Conservation (phyloP, 2,797 vertebrate genomes). For the Bradypodion pumilum region DNA sequence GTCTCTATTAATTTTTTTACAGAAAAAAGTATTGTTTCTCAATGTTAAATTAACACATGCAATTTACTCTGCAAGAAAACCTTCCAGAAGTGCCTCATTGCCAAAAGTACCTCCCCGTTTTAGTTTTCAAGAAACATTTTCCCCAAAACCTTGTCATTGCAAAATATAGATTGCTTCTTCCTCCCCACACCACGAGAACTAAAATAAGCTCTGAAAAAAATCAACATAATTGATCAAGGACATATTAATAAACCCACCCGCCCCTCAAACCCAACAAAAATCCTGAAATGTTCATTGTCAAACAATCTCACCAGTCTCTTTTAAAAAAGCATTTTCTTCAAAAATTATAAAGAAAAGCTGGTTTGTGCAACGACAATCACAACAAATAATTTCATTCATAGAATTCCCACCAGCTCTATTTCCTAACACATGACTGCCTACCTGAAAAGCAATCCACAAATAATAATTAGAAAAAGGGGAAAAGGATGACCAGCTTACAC, state of each 20-base stretch:
- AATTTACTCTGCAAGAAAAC: not conserved
- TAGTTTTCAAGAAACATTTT: not conserved
- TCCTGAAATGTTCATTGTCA: not conserved
- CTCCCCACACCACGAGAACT: not conserved
- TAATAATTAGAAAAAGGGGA: not conserved
- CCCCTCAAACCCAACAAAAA: not conserved
- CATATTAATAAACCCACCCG: not conserved
- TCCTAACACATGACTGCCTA: conserved; percentile 21
- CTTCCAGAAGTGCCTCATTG: not conserved
- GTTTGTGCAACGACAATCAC: conserved; percentile 16
- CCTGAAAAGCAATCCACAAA: conserved; percentile 10
- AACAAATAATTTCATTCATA: not conserved
- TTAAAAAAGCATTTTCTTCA: conserved; percentile 2
- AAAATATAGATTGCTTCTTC: not conserved
- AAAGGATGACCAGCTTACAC: not conserved
- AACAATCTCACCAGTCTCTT: conserved; percentile 1
- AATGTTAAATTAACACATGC: too few relatives aligned
- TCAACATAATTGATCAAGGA: not conserved
- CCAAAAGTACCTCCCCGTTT: not conserved
- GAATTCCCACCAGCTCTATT: conserved; percentile 2
- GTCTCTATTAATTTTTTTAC: too few relatives aligned
- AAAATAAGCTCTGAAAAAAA: not conserved
- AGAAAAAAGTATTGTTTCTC: too few relatives aligned
- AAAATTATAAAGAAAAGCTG: conserved; percentile 36
- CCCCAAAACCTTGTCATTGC: not conserved